phyloP scores from a whole-genome alignment of 1,140 invertebrate genomes.

The Lordiphosa clarofinis region DNA sequence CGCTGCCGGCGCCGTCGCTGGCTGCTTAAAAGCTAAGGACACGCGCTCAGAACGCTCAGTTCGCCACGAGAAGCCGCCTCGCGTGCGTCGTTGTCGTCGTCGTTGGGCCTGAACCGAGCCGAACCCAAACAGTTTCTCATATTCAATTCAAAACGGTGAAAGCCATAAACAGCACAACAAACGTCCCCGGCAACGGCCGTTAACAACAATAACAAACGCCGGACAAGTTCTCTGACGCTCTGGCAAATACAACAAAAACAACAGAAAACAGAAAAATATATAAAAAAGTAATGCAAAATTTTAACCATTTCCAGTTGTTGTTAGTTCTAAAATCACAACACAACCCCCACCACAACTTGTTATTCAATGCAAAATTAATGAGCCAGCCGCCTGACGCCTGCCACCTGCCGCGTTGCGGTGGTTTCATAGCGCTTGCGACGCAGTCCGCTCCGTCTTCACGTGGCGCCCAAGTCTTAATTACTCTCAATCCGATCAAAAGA shows the following conservation, averaged over 20 bases:
- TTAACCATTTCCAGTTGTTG: conserved; percentile 22
- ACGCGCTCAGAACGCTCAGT: conserved; percentile 59
- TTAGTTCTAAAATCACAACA: conserved; percentile 10
- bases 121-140: conserved; percentile 13
- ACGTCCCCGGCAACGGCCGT: conserved; percentile 14
- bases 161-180: conserved; percentile 23
- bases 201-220: conserved; percentile 10
- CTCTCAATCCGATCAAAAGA: no score
- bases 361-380: conserved; percentile 40
- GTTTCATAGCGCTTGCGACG: conserved; percentile 15
- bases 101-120: neutral
- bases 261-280: conserved; percentile 3
- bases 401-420: no score
- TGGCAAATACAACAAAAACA: conserved; percentile 4
- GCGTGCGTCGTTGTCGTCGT: conserved; percentile 42
- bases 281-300: conserved; percentile 37
- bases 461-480: conserved; percentile 11
- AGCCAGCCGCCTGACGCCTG: conserved; percentile 30
- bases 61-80: conserved; percentile 60
- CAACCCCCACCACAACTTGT: conserved; percentile 13
- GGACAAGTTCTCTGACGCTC: conserved; percentile 7
- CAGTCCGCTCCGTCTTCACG: conserved; percentile 20
- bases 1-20: conserved; percentile 39
- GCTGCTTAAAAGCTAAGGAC: conserved; percentile 72
- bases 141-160: conserved; percentile 19